Conservation (phyloP, 2,888 invertebrate genomes). For the Biston betularia region DNA sequence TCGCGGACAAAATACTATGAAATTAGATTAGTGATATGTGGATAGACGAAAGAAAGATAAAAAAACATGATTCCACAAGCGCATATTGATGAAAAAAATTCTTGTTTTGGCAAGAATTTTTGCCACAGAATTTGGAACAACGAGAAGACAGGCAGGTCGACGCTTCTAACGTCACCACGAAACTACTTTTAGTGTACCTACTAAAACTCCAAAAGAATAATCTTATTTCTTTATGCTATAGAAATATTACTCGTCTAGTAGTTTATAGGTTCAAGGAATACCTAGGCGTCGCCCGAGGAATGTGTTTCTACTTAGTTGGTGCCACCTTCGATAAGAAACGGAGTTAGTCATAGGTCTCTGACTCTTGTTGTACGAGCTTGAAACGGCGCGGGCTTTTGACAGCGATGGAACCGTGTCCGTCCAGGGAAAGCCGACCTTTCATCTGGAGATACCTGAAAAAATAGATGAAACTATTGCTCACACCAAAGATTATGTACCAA, state of each 20-base stretch:
- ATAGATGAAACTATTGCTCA: not conserved
- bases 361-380: constrained; percentile 96
- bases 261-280: constrained; percentile 8
- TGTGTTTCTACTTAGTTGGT: constrained; percentile 10
- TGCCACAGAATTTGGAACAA: too few species aligned
- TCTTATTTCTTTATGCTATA: too few species aligned
- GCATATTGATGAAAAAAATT: too few species aligned
- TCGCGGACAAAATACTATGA: too few species aligned
- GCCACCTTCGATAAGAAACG: not conserved
- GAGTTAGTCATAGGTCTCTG: constrained; percentile 93
- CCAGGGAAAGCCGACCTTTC: constrained; percentile 90
- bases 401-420: constrained; percentile 92
- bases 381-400: constrained; percentile 95
- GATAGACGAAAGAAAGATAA: too few species aligned
- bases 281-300: constrained; percentile 17
- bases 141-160: too few species aligned
- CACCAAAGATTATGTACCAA: not conserved
- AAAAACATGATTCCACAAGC: too few species aligned
- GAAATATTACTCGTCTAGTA: not conserved
- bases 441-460: constrained; percentile 88
- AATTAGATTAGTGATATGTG: too few species aligned
- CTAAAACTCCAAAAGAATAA: too few species aligned
- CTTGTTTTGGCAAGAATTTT: too few species aligned
- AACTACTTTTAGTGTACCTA: too few species aligned
- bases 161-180: too few species aligned